Conservation (phyloP, 2,888 invertebrate species). For the Sylvicola cinctus region DNA sequence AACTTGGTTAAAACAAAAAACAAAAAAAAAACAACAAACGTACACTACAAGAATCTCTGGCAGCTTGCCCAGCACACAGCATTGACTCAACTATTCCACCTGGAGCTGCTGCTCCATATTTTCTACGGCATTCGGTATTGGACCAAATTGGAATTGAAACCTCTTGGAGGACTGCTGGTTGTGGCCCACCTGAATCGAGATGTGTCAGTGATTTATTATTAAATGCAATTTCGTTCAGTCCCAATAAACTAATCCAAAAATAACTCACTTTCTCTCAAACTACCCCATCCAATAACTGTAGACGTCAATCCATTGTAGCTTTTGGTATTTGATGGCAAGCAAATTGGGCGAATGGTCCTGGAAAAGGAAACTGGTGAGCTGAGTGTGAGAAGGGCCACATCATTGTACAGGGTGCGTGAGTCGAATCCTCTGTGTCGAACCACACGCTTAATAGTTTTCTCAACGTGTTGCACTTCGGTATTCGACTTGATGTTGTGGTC, state of each 20-base stretch:
- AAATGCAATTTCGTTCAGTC: too few species aligned
- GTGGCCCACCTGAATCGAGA: slow-evolving; percentile 44
- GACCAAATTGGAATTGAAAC: slow-evolving; percentile 70
- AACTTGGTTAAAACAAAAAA: not conserved
- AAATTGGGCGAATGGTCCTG: slow-evolving; percentile 54
- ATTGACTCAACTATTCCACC: slow-evolving; percentile 77
- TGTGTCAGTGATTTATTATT: slow-evolving; percentile 2
- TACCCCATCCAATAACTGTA: slow-evolving; percentile 80
- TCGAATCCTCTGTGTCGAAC: slow-evolving; percentile 73
- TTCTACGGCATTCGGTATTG: slow-evolving; percentile 52
- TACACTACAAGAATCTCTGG: slow-evolving; percentile 79
- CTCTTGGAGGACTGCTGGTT: slow-evolving; percentile 61
- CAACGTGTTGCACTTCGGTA: slow-evolving; percentile 53
- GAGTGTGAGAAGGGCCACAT: slow-evolving; percentile 60
- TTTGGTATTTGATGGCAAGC: slow-evolving; percentile 37
- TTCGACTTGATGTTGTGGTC: slow-evolving; percentile 65
- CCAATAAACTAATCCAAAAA: not conserved
- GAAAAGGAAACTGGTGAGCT: slow-evolving; percentile 54
- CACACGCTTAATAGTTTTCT: slow-evolving; percentile 59
- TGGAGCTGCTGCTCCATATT: slow-evolving; percentile 67
- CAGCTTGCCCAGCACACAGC: slow-evolving; percentile 68
- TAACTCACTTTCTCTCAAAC: slow-evolving; percentile 45
- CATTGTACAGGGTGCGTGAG: slow-evolving; percentile 66
- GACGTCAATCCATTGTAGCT: slow-evolving; percentile 48
- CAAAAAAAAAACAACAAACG: slow-evolving; percentile 10